phyloP scores from a whole-genome alignment of 2,888 invertebrate genomes.

The Coenonympha arcania region DNA sequence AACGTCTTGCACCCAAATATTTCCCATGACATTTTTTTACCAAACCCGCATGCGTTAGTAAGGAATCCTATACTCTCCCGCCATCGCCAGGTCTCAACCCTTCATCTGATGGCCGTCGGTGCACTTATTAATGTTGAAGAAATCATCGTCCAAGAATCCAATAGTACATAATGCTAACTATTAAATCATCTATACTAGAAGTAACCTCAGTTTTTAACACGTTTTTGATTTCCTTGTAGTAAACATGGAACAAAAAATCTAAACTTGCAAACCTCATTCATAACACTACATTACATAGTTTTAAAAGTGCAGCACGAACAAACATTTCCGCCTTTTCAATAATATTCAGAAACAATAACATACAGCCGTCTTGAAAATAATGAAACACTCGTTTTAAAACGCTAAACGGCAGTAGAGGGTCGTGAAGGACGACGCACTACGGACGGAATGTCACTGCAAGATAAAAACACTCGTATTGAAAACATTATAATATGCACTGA shows the following conservation, averaged over 20 bases:
- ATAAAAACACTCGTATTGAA: not conserved
- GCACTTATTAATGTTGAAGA: too few relatives aligned
- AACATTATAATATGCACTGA: constrained; percentile 1
- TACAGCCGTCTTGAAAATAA: constrained; percentile 6
- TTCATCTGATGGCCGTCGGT: too few relatives aligned
- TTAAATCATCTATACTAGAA: too few relatives aligned
- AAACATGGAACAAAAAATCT: not conserved
- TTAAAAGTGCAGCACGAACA: not conserved
- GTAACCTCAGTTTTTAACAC: too few relatives aligned
- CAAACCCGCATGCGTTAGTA: too few relatives aligned
- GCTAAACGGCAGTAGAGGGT: constrained; percentile 6
- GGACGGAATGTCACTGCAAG: not conserved
- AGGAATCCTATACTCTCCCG: too few relatives aligned
- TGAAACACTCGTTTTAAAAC: constrained; percentile 5
- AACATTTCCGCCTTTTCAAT: constrained; percentile 4
- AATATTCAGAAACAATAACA: constrained; percentile 8
- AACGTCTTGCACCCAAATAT: too few relatives aligned
- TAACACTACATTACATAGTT: not conserved
- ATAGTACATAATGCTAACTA: too few relatives aligned
- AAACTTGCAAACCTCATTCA: constrained; percentile 1
- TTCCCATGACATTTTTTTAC: too few relatives aligned
- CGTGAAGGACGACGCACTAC: not conserved
- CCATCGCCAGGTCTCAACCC: too few relatives aligned
- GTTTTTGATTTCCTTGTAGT: too few relatives aligned
- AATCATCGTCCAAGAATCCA: too few relatives aligned